phyloP scores from a whole-genome alignment of 2,113 vertebrate species.

The Ranitomeya imitator region DNA sequence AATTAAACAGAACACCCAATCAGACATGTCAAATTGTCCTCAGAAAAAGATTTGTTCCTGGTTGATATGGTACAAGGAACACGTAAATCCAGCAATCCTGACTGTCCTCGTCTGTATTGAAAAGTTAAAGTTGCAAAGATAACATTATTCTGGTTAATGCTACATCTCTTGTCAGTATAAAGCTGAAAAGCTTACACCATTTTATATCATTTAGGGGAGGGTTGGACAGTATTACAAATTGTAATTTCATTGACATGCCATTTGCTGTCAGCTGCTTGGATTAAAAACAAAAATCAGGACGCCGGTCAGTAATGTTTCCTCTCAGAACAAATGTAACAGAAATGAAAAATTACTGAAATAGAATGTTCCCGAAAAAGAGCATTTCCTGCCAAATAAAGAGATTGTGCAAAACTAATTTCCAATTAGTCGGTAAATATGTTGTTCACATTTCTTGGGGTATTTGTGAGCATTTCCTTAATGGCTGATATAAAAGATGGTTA shows the following conservation, averaged over 20 bases:
- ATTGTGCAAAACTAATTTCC: neutral
- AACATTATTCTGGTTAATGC: neutral
- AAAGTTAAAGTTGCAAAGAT: neutral
- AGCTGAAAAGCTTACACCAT: conserved; percentile 13
- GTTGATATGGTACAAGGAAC: neutral
- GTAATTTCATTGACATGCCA: conserved; percentile 18
- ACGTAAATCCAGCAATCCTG: neutral
- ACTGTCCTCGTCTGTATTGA: neutral
- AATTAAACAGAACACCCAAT: conserved; percentile 1
- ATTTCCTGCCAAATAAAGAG: conserved; percentile 1
- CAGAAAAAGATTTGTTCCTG: neutral
- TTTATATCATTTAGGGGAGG: neutral
- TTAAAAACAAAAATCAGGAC: neutral
- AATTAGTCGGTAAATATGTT: conserved; percentile 10
- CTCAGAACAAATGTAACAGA: conserved; percentile 1
- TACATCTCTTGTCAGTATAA: neutral
- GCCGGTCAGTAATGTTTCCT: neutral
- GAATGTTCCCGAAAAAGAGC: neutral
- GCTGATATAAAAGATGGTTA: neutral
- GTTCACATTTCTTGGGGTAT: neutral
- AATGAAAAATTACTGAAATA: neutral
- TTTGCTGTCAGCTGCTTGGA: neutral
- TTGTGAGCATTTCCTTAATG: neutral
- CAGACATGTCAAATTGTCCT: neutral
- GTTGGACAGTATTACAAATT: conserved; percentile 17